These are phyloP conservation scores for Diglossa brunneiventris DNA, from an alignment of 2,113 vertebrate species.

Conservation along the genomic window DNA sequence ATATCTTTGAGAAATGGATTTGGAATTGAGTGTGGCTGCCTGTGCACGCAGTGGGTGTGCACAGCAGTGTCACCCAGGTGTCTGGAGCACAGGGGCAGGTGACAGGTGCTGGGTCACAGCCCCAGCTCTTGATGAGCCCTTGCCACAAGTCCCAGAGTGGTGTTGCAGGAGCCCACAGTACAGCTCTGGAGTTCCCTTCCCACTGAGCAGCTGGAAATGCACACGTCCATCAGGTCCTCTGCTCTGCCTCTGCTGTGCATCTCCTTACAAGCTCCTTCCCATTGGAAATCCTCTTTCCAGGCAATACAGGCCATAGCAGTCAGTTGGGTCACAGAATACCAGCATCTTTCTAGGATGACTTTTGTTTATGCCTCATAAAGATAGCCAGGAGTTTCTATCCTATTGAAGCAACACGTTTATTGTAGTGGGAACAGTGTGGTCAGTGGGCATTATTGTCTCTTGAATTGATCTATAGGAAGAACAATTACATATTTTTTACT, in stretches of 20 bases:
- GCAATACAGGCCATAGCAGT: rapidly evolving
- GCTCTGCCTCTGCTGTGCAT: not conserved
- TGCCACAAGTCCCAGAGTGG: not conserved
- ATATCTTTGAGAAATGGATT: not conserved
- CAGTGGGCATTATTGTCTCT: not conserved
- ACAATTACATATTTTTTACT: not conserved
- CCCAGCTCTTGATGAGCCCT: not conserved
- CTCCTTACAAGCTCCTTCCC: not conserved
- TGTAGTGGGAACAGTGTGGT: not conserved
- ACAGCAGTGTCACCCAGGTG: not conserved
- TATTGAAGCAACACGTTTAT: not conserved
- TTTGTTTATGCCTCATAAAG: not conserved
- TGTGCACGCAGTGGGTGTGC: rapidly evolving
- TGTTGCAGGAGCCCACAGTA: not conserved
- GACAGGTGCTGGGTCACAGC: not conserved
- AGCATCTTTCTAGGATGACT: not conserved
- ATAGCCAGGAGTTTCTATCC: not conserved
- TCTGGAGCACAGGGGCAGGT: not conserved
- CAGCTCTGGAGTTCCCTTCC: not conserved
- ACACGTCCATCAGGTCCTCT: rapidly evolving
- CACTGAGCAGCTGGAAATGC: not conserved
- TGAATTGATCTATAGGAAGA: not conserved
- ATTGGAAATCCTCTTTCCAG: not conserved
- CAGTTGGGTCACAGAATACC: not conserved
- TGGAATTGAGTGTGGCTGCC: not conserved